A percentile compares a stretch with the other conserved stretches of the same genome.
phyloP scores from a whole-genome alignment of 1,140 invertebrate genomes.

The Ips typographus region DNA sequence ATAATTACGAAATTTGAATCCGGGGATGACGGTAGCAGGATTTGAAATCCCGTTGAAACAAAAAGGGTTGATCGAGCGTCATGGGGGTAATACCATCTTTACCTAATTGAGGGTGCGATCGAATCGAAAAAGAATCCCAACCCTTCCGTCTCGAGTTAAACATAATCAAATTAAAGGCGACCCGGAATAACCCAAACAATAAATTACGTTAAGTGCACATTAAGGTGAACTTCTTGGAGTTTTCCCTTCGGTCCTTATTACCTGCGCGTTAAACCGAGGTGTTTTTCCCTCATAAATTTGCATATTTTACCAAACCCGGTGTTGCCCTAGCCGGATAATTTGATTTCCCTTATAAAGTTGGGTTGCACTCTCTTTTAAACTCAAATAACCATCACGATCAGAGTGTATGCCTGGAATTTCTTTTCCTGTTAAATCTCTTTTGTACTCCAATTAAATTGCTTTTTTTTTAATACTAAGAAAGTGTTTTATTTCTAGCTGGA shows the following conservation, averaged over 20 bases:
- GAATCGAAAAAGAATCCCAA: conserved; percentile 13
- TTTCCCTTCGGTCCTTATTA: conserved; percentile 32
- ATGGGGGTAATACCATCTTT: neutral
- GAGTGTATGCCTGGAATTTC: no score
- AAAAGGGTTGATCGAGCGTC: neutral
- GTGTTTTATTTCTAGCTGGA: conserved; percentile 54
- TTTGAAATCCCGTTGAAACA: neutral
- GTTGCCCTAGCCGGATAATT: neutral
- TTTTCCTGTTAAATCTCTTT: no score
- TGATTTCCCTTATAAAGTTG: no score
- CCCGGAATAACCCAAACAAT: conserved; percentile 18
- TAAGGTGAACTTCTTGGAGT: conserved; percentile 32
- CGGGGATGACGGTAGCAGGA: no score
- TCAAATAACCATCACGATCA: no score
- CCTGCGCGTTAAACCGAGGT: conserved; percentile 26
- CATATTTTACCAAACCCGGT: conserved; percentile 11
- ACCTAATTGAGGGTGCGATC: conserved; percentile 4
- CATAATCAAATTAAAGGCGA: conserved; percentile 28
- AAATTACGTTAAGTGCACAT: conserved; percentile 34
- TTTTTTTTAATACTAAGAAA: no score
- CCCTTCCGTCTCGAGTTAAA: conserved; percentile 13
- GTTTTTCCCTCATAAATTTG: conserved; percentile 29
- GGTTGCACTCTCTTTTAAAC: no score
- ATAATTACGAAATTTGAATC: no score
- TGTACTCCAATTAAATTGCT: no score